Conservation (phyloP, 2,888 invertebrate genomes). For the Leistus spinibarbis region DNA sequence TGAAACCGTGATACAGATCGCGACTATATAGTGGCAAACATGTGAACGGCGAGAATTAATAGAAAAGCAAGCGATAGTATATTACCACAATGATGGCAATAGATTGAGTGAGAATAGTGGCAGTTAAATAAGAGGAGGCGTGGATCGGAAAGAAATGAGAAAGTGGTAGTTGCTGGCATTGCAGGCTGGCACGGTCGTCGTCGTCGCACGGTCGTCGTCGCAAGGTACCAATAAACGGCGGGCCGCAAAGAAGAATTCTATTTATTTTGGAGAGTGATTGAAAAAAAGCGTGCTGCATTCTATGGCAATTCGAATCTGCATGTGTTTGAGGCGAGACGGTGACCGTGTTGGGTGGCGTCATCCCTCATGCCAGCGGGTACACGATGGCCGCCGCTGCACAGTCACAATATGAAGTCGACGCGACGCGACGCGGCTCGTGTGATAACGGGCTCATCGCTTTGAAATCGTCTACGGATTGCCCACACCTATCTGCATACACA, state of each 20-base stretch:
- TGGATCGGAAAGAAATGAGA: slow-evolving; percentile 30
- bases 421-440: slow-evolving; percentile 46
- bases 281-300: slow-evolving; percentile 50
- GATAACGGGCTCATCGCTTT: slow-evolving; percentile 54
- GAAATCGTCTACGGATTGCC: slow-evolving; percentile 54
- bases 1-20: background rate
- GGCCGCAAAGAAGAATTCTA: slow-evolving; percentile 43
- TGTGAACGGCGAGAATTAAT: background rate
- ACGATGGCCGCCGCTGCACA: slow-evolving; percentile 8
- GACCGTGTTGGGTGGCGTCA: slow-evolving; percentile 32
- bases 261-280: slow-evolving; percentile 51
- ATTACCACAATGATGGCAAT: no score
- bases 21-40: background rate
- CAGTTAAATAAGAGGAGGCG: slow-evolving; percentile 36
- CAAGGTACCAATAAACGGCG: background rate
- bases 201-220: slow-evolving; percentile 40
- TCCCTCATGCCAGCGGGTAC: background rate
- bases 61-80: background rate
- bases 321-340: slow-evolving; percentile 51
- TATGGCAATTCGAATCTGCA: slow-evolving; percentile 51
- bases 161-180: slow-evolving; percentile 43
- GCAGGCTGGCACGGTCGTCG: slow-evolving; percentile 43
- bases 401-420: slow-evolving; percentile 47
- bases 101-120: background rate
- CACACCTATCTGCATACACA: slow-evolving; percentile 51